A percentile compares a stretch with the other conserved stretches of the same genome.
Conservation (phyloP, 30 jellyfish, hydroid and myxozoan species). For the Calvadosia cruxmelitensis region DNA sequence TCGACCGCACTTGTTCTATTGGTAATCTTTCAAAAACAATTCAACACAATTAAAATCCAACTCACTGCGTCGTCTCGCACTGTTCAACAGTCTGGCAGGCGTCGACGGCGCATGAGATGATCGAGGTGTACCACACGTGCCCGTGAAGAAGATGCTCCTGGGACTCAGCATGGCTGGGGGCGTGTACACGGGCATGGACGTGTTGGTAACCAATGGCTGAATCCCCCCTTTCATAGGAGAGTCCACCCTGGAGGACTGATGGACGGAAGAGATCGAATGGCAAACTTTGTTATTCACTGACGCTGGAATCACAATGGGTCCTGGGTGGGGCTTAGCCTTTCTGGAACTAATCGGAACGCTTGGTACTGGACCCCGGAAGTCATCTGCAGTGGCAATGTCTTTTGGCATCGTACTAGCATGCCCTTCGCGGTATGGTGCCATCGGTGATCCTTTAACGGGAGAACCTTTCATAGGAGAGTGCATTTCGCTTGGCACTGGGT, state of each 20-base stretch:
- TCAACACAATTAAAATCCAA: no score
- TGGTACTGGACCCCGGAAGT: neutral
- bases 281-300: conserved; percentile 66
- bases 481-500: no score
- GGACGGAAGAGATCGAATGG: conserved; percentile 46
- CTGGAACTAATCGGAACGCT: neutral
- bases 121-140: conserved; percentile 70
- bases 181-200: conserved; percentile 58
- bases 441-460: no score
- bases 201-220: neutral
- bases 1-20: no score
- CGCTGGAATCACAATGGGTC: conserved; percentile 93
- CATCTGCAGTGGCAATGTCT: neutral
- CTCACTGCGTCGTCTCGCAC: conserved; percentile 60
- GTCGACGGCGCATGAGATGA: conserved; percentile 55
- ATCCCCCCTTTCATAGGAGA: conserved; percentile 42
- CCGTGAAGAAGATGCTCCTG: conserved; percentile 81
- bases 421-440: no score
- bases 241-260: conserved; percentile 22
- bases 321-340: conserved; percentile 77
- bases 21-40: no score
- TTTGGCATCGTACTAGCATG: no score
- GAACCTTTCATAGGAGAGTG: no score
- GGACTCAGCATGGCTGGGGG: conserved; percentile 99
- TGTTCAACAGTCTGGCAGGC: conserved; percentile 63